phyloP scores from a whole-genome alignment of 2,888 invertebrate species.

The Lydus trimaculatus region DNA sequence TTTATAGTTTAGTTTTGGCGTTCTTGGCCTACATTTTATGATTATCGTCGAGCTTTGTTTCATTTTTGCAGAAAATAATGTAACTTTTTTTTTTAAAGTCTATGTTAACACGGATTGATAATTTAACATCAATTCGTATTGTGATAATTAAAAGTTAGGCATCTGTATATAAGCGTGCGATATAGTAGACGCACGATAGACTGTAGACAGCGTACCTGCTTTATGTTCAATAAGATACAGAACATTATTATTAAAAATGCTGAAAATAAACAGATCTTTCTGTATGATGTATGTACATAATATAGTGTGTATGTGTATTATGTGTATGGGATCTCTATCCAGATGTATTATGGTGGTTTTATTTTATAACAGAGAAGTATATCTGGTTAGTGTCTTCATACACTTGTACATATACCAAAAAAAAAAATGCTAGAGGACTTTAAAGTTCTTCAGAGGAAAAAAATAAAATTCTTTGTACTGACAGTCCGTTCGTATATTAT shows the following conservation, averaged over 20 bases:
- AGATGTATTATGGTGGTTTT: not conserved
- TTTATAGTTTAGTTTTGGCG: constrained; percentile 20
- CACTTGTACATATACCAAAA: not conserved
- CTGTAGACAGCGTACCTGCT: constrained; percentile 57
- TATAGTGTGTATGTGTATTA: not conserved
- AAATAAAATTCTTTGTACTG: constrained; percentile 45
- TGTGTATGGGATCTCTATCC: not conserved
- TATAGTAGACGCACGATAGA: constrained; percentile 49
- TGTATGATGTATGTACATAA: constrained; percentile 1
- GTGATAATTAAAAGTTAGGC: constrained; percentile 54
- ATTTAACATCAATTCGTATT: constrained; percentile 47
- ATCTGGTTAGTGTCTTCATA: not conserved
- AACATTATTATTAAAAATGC: constrained; percentile 39
- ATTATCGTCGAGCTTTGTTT: constrained; percentile 27
- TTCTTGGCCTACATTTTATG: constrained; percentile 52
- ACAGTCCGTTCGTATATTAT: constrained; percentile 56
- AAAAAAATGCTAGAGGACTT: not conserved
- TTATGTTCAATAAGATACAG: constrained; percentile 54
- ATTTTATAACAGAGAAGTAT: not conserved
- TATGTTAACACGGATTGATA: constrained; percentile 53
- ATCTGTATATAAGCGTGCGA: constrained; percentile 48
- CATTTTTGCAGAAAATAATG: constrained; percentile 22
- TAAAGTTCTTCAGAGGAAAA: not conserved
- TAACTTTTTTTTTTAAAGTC: constrained; percentile 58
- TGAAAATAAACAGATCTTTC: constrained; percentile 2